Conservation (phyloP, 2,797 vertebrate species). For the Crax fasciolata region DNA sequence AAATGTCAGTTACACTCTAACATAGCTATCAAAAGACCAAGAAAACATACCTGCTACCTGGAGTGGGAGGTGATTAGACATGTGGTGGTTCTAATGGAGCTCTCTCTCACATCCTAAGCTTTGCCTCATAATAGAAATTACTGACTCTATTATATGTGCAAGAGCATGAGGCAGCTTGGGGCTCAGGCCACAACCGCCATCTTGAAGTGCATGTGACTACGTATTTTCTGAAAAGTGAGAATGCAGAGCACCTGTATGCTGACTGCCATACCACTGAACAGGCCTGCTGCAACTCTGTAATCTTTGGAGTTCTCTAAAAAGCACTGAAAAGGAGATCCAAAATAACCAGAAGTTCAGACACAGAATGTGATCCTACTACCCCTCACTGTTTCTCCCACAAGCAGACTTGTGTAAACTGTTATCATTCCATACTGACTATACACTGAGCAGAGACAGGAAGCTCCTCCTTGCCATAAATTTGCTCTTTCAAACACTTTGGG, state of each 20-base stretch:
- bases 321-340: fast-evolving
- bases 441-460: neutral
- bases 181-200: neutral
- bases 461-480: neutral
- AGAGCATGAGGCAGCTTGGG: neutral
- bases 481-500: neutral
- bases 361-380: neutral
- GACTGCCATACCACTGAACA: neutral
- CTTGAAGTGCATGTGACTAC: neutral
- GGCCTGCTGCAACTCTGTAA: neutral
- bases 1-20: neutral
- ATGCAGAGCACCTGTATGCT: neutral
- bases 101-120: neutral
- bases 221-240: fast-evolving
- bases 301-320: neutral
- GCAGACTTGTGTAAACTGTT: neutral
- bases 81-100: neutral
- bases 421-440: neutral
- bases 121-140: neutral
- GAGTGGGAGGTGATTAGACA: neutral
- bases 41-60: neutral
- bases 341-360: neutral
- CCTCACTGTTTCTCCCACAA: neutral
- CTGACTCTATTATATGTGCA: neutral
- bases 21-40: neutral